Base-by-base conservation (phyloP, 92 coral and sea anemone genomes). In the Siderastrea siderea region DNA sequence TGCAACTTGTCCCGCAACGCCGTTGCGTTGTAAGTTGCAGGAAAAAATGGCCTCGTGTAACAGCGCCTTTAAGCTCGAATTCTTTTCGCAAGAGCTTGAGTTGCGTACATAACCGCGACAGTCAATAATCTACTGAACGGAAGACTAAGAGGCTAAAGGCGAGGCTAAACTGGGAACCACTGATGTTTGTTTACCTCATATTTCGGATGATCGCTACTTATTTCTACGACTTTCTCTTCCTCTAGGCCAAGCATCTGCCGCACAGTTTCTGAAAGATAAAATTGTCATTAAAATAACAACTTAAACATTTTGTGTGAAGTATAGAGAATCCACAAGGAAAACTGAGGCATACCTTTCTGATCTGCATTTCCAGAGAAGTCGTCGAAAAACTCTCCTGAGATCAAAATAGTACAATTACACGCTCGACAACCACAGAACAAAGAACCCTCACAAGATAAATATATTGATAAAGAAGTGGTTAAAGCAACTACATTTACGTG, bases 181-280 rank as follows among this genome's bases (percentile, higher is more conserved):
- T 55, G 13, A 4, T 15, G n/a, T 50, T 4, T 3, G 3, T 64
- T 76, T 57, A 93, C 98, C 92, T 97, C 95, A 14, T 93, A 88
- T 62, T 87, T 80, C 12, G 94, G 90, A 59, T 94, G 91, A 49
- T 93, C 89, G 17, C 94, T 88, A 58, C 88, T 96, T 64, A 97
- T 76, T 71, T 97, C 99, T 3, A 77, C 98, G 1, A 97, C 95
- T 70, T 89, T 74, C 7, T 88, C 97, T 15, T 89, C 88, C 68
- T 97, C 80, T 46, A 97, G 83, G 7, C 98, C 99, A 60, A 97
- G 98, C 90, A 92, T 94, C 78, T 94, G 91, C n/a, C 98, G 90
- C 77, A 97, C 95, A 8, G 96, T 86, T 13, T 78, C 98, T 95
- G 49, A 49, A 75, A 80, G 46, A 53, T 46, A 38, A 63, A 52